phyloP scores from a whole-genome alignment of 2,113 vertebrate genomes.

The Fregetta grallaria region DNA sequence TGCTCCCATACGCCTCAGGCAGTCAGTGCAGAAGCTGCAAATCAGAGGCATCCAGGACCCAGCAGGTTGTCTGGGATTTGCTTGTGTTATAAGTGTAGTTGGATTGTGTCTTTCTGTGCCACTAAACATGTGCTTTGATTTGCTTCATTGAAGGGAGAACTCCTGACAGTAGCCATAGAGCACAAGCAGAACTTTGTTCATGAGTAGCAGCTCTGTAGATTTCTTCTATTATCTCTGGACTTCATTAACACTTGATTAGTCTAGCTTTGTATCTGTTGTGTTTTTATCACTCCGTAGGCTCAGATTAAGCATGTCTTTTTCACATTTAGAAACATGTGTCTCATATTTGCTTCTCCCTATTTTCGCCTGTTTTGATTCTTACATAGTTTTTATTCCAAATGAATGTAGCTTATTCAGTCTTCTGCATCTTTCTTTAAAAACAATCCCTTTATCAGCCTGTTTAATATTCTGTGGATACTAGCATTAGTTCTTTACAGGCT shows the following conservation, averaged over 20 bases:
- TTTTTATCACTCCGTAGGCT: neutral
- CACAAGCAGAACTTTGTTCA: neutral
- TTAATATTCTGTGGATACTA: neutral
- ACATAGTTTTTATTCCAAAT: neutral
- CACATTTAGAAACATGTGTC: neutral
- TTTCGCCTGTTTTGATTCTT: neutral
- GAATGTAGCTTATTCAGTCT: neutral
- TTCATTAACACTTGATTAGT: neutral
- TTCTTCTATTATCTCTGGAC: neutral
- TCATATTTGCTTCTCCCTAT: neutral
- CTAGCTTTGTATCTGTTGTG: neutral
- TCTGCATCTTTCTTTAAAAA: neutral
- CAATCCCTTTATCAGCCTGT: neutral
- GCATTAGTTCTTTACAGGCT: neutral
- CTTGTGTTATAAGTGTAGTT: neutral
- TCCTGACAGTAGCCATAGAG: neutral
- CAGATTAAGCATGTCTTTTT: neutral
- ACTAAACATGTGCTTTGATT: neutral
- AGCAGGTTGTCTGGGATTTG: neutral
- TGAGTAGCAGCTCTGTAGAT: neutral
- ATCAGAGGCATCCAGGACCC: neutral
- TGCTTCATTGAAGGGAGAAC: neutral
- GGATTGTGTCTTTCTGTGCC: neutral
- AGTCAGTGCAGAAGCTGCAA: neutral
- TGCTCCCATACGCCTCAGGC: accelerated